Evolutionary conservation across 2,888 invertebrate genomes (phyloP).

Genomic region (Drosophila trichaetosa): DNA sequence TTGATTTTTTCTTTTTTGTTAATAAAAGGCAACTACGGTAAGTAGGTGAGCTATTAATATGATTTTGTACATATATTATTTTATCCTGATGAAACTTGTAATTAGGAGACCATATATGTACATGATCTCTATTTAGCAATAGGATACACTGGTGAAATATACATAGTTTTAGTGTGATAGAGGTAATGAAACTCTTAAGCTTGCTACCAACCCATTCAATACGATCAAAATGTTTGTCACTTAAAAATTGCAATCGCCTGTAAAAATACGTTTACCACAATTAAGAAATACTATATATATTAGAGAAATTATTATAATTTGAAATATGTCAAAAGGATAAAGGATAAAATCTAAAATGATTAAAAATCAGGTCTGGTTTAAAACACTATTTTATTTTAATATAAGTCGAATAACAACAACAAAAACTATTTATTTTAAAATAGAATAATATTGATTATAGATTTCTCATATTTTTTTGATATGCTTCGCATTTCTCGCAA

Average conservation of each 20-base stretch:
- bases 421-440: not conserved
- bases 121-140: not conserved
- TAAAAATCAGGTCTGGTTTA: not conserved
- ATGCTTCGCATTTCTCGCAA: slow-evolving; percentile 18
- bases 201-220: too few species aligned
- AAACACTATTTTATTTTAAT: not conserved
- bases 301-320: not conserved
- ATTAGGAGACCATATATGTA: not conserved
- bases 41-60: not conserved
- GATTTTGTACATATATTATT: not conserved
- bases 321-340: not conserved
- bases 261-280: not conserved
- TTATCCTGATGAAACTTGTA: not conserved
- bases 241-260: too few species aligned
- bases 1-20: not conserved
- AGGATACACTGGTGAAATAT: not conserved
- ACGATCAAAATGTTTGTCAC: too few species aligned
- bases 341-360: not conserved
- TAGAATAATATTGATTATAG: not conserved
- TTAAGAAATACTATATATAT: not conserved
- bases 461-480: not conserved
- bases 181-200: not conserved
- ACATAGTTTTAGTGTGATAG: not conserved
- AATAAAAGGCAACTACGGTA: not conserved
- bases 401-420: not conserved